phyloP scores from a whole-genome alignment of 2,113 vertebrate species.

The Bubalus kerabau region DNA sequence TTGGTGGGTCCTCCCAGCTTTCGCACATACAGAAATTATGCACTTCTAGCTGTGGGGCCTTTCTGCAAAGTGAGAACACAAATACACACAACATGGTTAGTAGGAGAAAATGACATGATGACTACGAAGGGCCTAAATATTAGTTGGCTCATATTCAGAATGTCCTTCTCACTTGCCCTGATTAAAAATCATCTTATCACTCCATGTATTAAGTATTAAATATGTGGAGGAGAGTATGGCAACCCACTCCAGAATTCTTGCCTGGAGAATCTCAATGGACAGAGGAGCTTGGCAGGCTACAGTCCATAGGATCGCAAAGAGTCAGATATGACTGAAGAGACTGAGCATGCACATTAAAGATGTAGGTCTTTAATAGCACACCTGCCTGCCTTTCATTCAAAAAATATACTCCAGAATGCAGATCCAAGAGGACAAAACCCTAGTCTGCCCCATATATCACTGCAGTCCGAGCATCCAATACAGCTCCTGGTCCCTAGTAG shows the following conservation, averaged over 20 bases:
- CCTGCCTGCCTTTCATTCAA: not conserved
- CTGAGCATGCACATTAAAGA: not conserved
- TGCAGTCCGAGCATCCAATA: not conserved
- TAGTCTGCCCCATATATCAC: not conserved
- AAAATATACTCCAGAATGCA: not conserved
- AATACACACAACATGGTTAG: not conserved
- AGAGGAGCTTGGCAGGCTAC: not conserved
- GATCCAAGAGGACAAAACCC: not conserved
- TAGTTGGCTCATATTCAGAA: not conserved
- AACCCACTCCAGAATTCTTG: not conserved
- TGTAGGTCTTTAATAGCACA: not conserved
- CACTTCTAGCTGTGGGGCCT: not conserved
- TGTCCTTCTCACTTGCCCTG: not conserved
- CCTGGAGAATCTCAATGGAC: not conserved
- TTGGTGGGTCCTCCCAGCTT: not conserved
- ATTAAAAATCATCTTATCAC: not conserved
- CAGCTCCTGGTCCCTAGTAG: not conserved
- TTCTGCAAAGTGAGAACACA: not conserved
- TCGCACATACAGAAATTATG: not conserved
- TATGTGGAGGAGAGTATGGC: not conserved
- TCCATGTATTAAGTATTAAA: not conserved
- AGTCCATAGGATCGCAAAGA: not conserved
- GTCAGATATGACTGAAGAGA: not conserved
- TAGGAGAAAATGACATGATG: not conserved
- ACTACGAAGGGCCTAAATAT: not conserved